Evolutionary conservation across 1,140 invertebrate species (phyloP).

Genomic region (Drosophila lini): DNA sequence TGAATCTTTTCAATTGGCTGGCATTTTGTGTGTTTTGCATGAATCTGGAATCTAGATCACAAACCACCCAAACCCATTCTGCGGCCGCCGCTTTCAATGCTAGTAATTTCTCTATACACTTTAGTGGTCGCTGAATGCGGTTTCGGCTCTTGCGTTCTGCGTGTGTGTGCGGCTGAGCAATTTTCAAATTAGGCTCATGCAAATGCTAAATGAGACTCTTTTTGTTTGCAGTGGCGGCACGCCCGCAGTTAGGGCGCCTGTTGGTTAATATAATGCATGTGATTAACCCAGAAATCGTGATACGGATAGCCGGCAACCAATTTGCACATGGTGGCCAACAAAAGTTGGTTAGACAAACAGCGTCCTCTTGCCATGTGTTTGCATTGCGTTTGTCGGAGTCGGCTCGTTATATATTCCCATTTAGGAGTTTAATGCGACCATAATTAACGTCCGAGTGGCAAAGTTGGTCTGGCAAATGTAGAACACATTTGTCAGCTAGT

Average conservation of each 20-base stretch:
- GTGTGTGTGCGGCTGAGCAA: conserved; percentile 56
- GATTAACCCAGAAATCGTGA: conserved; percentile 67
- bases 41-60: conserved; percentile 69
- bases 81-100: conserved; percentile 32
- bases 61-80: not conserved
- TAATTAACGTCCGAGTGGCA: conserved; percentile 33
- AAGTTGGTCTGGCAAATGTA: conserved; percentile 14
- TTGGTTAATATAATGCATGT: conserved; percentile 59
- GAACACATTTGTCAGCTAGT: conserved; percentile 27
- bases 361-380: conserved; percentile 10
- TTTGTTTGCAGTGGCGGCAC: conserved; percentile 59
- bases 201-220: conserved; percentile 57
- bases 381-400: conserved; percentile 4
- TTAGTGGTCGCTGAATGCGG: conserved; percentile 39
- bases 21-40: conserved; percentile 67
- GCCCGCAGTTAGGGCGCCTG: conserved; percentile 14
- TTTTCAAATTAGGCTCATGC: conserved; percentile 80
- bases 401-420: conserved; percentile 33
- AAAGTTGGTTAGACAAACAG: conserved; percentile 56
- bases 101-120: conserved; percentile 35
- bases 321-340: conserved; percentile 48
- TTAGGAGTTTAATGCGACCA: conserved; percentile 35
- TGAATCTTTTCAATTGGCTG: conserved; percentile 76
- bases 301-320: conserved; percentile 31
- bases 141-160: conserved; percentile 42